Base-by-base conservation (phyloP, 2,888 invertebrate genomes). In the Nebria salina region DNA sequence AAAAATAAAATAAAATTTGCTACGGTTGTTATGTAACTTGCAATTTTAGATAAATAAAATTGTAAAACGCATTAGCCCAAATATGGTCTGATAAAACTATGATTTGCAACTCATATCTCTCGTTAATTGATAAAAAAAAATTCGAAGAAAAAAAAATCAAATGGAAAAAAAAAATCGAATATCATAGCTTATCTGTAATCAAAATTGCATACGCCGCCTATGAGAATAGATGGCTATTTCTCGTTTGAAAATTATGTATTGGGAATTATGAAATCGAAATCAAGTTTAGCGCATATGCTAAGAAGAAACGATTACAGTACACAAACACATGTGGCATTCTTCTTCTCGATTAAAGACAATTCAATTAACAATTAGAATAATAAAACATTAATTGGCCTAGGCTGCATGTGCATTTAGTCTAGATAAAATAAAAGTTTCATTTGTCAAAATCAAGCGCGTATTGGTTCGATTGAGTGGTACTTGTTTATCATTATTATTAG, bases 261-360 rank as follows among this genome's bases (percentile, higher is more conserved):
- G 70, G 15, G 34, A 70, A 70, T 70, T 70, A 70, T 70, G 70
- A 70, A 70, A 70, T 70, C 70, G 70, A 70, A 70, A 70, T 70
- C 70, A 26, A 70, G 70, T 70, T 70, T 70, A 25, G 70, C 70
- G 11, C 34, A 20, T 26, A 26, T 34, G 70, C 70, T 26, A 70
- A 25, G 54, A 70, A 25, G 54, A 54, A 54, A 54, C 54, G 4
- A 54, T 54, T 54, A 7, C 54, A 54, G 13, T 54, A 54, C 13
- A 54, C 8, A 54, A 54, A 54, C 54, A 13, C 54, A 54, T 54
- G 54, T 13, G 54, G 54, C 8, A 54, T 54, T 8, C 54, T 8
- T 54, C 54, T 54, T 54, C 34, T 34, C 8, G 13, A 54, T 54
- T 11, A 54, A 54, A 54, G 54, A 54, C 54, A 54, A 54, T 54